Evolutionary conservation across 2,888 invertebrate genomes (phyloP).

Genomic region (Miltochrista miniata): DNA sequence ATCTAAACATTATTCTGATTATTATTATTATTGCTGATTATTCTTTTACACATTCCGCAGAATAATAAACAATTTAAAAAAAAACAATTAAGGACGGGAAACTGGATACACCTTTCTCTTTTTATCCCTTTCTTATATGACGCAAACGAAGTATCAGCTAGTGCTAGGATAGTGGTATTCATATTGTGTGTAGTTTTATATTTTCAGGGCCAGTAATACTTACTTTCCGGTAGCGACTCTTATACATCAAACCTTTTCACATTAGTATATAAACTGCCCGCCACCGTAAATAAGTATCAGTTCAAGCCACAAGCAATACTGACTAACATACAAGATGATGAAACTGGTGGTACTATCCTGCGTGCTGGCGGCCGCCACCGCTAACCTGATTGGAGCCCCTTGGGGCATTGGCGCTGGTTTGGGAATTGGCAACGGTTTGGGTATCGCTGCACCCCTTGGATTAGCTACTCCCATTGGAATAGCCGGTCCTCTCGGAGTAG

Average conservation of each 20-base stretch:
- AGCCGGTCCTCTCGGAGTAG: slow-evolving; percentile 30
- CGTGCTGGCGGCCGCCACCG: slow-evolving; percentile 82
- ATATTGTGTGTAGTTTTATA: no score
- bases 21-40: no score
- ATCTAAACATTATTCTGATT: no score
- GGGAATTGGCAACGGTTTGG: neutral
- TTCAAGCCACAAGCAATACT: slow-evolving; percentile 33
- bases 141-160: no score
- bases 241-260: neutral
- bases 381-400: slow-evolving; percentile 31
- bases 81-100: no score
- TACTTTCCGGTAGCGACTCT: neutral
- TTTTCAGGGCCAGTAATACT: no score
- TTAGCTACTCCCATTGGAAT: slow-evolving; percentile 26
- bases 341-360: slow-evolving; percentile 85
- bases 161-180: no score
- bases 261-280: neutral
- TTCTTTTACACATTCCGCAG: no score
- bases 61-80: no score
- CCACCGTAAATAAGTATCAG: neutral
- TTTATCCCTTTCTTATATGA: no score
- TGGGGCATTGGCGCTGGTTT: neutral
- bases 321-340: slow-evolving; percentile 61
- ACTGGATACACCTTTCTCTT: no score
- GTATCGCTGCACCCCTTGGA: slow-evolving; percentile 32